phyloP scores from a whole-genome alignment of 1,140 invertebrate genomes.

The Catajapyx aquilonaris region DNA sequence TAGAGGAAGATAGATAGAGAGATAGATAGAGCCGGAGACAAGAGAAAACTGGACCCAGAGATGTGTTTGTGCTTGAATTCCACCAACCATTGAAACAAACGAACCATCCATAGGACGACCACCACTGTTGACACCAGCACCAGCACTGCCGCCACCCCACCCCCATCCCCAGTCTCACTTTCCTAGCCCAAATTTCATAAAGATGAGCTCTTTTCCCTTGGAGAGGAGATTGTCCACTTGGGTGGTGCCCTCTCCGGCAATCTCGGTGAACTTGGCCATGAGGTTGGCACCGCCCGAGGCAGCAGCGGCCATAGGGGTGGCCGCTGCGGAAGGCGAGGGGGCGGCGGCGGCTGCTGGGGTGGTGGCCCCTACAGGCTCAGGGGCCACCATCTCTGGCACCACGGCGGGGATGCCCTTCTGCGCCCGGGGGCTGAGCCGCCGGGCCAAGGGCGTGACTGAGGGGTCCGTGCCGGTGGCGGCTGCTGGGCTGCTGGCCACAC shows the following conservation, averaged over 20 bases:
- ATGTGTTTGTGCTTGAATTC: too few species aligned
- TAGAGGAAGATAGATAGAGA: too few species aligned
- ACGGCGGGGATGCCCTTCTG: slow-evolving; percentile 16
- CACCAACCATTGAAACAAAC: too few species aligned
- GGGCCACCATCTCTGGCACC: slow-evolving; percentile 17
- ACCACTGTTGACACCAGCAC: too few species aligned
- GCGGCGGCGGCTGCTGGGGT: slow-evolving; percentile 8
- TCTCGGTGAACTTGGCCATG: slow-evolving; percentile 62
- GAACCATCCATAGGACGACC: too few species aligned
- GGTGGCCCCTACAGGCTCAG: slow-evolving; percentile 12
- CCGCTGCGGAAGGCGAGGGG: slow-evolving; percentile 1
- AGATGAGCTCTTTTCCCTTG: slow-evolving; percentile 74
- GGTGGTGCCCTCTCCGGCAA: slow-evolving; percentile 20
- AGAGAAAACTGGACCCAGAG: too few species aligned
- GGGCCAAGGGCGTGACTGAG: background rate
- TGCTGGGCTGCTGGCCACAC: background rate
- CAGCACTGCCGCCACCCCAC: too few species aligned
- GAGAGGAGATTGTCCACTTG: slow-evolving; percentile 42
- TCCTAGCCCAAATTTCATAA: slow-evolving; percentile 73
- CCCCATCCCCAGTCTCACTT: too few species aligned
- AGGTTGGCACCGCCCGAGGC: slow-evolving; percentile 33
- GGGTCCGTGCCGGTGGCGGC: background rate
- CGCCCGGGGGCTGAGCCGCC: background rate
- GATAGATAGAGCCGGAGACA: too few species aligned
- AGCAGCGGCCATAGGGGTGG: slow-evolving; percentile 4